Base-by-base conservation (phyloP, 2,888 invertebrate genomes). In the Apamea epomidion region DNA sequence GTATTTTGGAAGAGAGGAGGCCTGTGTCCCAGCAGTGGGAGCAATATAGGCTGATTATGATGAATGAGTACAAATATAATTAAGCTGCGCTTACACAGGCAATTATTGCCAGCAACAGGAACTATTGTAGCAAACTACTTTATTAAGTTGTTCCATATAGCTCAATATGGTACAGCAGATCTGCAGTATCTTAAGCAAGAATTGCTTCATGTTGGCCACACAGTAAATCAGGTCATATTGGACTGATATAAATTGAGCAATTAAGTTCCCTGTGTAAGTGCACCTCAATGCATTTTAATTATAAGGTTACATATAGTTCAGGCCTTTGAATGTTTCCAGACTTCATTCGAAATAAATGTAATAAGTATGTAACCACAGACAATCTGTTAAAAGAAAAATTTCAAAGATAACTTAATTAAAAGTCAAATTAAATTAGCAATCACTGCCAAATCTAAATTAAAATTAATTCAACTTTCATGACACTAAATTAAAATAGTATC, bases 281-380 rank as follows among this genome's bases (percentile, higher is more conserved):
- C 62, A 81, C 45, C 45, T 25, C 48, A 69, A 54, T 62, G 42
- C 42, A 81, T 75, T 79, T 65, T 48, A 25, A 45, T 65, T 65
- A 48, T 65, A 81, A 54, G 68, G 60, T 69, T 81, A 54, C 45
- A 37, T 81, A 80, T 25, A 81, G 81, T 76, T 64, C 29, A 81
- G 76, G 69, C 54, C 69, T 64, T 69, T 70, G 29, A 62, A 64
- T 32, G n/a, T 62, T 45, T 58, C 42, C n/a, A 18, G 32, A 74
- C 42, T 68, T 51, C 10, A 18, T 72, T 58, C n/a, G 60, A 48
- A 45, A 62, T 70, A 62, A 69, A 62, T 69, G 5, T 62, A 25
- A 18, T 62, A 78, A 76, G 42, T 69, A 62, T 51, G 29, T 29
- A 77, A 78, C 77, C 18, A 62, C 25, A 48, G n/a, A 68, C 76